These are phyloP conservation scores for Paramormyrops kingsleyae DNA, from an alignment of 2,113 vertebrate species.

Conservation along the genomic window DNA sequence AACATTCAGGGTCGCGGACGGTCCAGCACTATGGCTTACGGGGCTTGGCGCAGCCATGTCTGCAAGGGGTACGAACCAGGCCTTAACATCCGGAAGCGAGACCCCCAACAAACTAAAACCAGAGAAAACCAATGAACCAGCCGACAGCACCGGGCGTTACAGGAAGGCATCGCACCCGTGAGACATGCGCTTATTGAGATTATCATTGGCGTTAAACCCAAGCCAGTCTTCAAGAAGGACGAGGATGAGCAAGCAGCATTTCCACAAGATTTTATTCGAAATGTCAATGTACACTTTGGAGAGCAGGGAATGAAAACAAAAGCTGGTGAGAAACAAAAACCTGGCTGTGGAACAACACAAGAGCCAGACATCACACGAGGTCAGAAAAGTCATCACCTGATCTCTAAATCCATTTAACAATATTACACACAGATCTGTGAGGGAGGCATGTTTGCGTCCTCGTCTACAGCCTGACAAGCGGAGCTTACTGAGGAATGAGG, in stretches of 20 bases:
- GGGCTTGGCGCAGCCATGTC: not conserved
- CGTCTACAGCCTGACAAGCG: not conserved
- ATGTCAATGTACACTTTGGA: not conserved
- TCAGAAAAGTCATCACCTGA: not conserved
- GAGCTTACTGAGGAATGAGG: not conserved
- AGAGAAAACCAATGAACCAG: not conserved
- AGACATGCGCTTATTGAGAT: not conserved
- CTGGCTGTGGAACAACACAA: not conserved
- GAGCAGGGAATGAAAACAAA: not conserved
- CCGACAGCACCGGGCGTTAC: not conserved
- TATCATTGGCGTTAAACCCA: not conserved
- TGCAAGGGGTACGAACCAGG: not conserved
- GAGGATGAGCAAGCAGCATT: not conserved
- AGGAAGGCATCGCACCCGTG: not conserved
- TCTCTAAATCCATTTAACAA: not conserved
- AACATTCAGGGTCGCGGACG: not conserved
- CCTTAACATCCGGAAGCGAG: not conserved
- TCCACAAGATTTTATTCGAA: not conserved
- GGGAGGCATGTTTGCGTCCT: not conserved
- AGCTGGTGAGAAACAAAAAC: not conserved
- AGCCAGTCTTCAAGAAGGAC: not conserved
- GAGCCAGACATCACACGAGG: not conserved
- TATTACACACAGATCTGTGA: not conserved
- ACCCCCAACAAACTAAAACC: not conserved
- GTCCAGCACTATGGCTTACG: too few relatives aligned